Evolutionary conservation across 2,113 vertebrate species (phyloP), one percentile per base, ranked within the genome.

Genomic region (Sander lucioperca): DNA sequence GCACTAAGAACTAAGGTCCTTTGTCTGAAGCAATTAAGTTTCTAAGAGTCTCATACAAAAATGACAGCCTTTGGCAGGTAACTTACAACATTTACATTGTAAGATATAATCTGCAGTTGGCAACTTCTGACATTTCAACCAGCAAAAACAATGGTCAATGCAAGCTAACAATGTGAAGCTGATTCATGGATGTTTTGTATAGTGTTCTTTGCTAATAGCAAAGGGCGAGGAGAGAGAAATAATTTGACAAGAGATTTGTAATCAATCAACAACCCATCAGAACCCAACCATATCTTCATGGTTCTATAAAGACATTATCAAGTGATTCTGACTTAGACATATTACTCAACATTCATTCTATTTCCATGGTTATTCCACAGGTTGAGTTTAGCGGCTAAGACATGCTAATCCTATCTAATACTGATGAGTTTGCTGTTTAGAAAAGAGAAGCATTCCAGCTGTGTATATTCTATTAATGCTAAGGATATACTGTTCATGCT

Each of bases 401-500:
- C 36, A 78, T 59, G 50, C 47, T 77, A 75, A 64, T 63, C 7
- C 5, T 63, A 53, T 53, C 27, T 27, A 84, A 62, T 63, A 21
- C 18, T 72, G 23, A 50, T 39, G 14, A 62, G 59, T 67, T 81
- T 65, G 13, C 30, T 78, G 43, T 45, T 77, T 15, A 80, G 33
- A 70, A 58, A 21, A 23, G 7, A 56, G 54, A 33, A 21, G 12
- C 36, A 45, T 74, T 68, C 6, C 64, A 78, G 79, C 82, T 83
- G 47, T 91, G 45, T 83, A 14, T 80, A 64, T 76, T 76, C n/a
- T 90, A 71, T 86, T 59, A 33, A 51, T 79, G 27, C 53, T 57
- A 59, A 65, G 54, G 25, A 62, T 48, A 61, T 51, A 58, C 8
- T 27, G 23, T 72, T 66, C 3, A 73, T 82, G 21, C 21, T 81